Conservation (phyloP, 2,113 vertebrate genomes). For the Piaya cayana region DNA sequence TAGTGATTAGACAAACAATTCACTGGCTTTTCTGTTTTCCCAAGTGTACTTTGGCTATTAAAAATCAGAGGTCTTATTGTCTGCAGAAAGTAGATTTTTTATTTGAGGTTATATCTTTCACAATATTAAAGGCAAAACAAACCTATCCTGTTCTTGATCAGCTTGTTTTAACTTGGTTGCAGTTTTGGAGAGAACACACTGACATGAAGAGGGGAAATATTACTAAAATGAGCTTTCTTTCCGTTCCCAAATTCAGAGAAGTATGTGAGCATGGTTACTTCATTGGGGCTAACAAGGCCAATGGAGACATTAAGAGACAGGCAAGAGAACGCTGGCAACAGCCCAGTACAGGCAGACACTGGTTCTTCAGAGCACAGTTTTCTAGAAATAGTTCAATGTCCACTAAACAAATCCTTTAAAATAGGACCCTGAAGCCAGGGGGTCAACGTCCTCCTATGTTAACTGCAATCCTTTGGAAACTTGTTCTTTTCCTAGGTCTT, state of each 20-base stretch:
- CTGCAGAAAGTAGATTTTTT: not conserved
- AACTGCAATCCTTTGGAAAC: not conserved
- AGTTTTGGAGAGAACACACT: not conserved
- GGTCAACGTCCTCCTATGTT: not conserved
- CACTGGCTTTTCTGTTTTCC: not conserved
- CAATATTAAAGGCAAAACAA: not conserved
- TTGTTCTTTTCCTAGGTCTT: not conserved
- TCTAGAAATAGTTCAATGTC: not conserved
- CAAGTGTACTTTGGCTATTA: not conserved
- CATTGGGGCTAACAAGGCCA: not conserved
- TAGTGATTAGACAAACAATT: not conserved
- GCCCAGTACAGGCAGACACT: fast-evolving
- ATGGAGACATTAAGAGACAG: not conserved
- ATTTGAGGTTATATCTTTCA: not conserved
- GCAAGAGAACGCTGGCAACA: not conserved
- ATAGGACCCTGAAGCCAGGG: not conserved
- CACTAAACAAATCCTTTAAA: not conserved
- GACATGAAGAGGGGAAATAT: not conserved
- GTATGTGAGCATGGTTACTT: not conserved
- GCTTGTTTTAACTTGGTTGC: not conserved
- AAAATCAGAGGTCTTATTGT: not conserved
- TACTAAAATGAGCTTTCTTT: not conserved
- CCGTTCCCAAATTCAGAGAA: not conserved
- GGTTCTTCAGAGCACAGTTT: not conserved
- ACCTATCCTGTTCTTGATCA: not conserved